A percentile compares a stretch with the other conserved stretches of the same genome.
Conservation (phyloP, 2,888 invertebrate species). For the Eledona agricola region DNA sequence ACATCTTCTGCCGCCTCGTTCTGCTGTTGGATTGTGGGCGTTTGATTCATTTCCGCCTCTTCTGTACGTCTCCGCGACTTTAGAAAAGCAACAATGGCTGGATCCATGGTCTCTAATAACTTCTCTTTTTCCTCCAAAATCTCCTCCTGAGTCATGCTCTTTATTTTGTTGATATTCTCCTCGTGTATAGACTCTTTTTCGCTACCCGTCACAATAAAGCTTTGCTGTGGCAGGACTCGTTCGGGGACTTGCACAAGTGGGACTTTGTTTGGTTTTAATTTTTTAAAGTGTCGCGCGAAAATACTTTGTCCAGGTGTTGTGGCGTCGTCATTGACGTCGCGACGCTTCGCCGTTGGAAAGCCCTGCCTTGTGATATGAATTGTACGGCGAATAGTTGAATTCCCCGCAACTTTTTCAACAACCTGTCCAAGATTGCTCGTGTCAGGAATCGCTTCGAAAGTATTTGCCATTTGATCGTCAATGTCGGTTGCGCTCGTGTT, state of each 20-base stretch:
- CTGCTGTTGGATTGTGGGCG: conserved; percentile 58
- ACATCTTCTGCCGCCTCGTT: conserved; percentile 53
- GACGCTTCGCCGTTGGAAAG: conserved; percentile 65
- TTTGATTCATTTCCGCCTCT: conserved; percentile 32
- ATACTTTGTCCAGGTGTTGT: conserved; percentile 61
- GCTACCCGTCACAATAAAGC: conserved; percentile 63
- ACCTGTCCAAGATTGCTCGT: conserved; percentile 66
- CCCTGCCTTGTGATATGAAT: conserved; percentile 55
- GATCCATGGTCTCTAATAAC: conserved; percentile 71
- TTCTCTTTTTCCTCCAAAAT: conserved; percentile 78
- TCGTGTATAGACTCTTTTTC: conserved; percentile 72
- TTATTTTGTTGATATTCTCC: conserved; percentile 75
- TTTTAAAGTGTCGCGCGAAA: conserved; percentile 64
- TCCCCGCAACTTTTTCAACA: conserved; percentile 64
- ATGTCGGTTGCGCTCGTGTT: conserved; percentile 37
- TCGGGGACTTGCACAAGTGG: conserved; percentile 43
- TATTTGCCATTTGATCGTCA: conserved; percentile 55
- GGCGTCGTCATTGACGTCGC: conserved; percentile 53
- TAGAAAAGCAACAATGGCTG: conserved; percentile 74
- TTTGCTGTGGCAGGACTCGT: conserved; percentile 48
- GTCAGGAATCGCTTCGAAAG: conserved; percentile 62
- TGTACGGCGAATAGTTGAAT: conserved; percentile 38
- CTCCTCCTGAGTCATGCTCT: conserved; percentile 75
- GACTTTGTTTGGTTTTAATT: conserved; percentile 48
- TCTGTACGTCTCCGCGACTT: conserved; percentile 58